These are phyloP conservation scores for Crossocerus cetratus DNA, from an alignment of 2,888 invertebrate genomes.

Conservation along the genomic window DNA sequence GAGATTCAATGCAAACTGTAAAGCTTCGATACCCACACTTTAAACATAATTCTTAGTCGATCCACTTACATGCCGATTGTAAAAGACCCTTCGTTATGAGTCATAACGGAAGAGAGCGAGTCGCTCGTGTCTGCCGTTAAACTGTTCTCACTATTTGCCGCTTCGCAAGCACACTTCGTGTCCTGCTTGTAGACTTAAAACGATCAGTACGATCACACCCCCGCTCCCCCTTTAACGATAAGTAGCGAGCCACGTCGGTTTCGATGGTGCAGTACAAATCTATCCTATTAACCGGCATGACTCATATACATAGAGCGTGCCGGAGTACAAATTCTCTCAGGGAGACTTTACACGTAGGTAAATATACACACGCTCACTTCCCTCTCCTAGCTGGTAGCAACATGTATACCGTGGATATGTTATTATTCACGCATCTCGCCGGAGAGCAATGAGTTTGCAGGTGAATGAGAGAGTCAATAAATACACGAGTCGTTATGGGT, in stretches of 20 bases:
- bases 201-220: too few species aligned
- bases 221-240: conserved; percentile 11
- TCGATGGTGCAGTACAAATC: conserved; percentile 6
- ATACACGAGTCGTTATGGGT: conserved; percentile 34
- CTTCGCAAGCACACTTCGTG: too few species aligned
- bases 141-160: too few species aligned
- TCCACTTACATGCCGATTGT: background rate
- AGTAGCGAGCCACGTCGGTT: conserved; percentile 12
- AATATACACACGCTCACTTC: conserved; percentile 5
- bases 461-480: conserved; percentile 45
- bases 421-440: background rate
- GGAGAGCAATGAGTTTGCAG: conserved; percentile 3
- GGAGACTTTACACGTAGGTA: conserved; percentile 40
- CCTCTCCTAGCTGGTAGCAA: conserved; percentile 11
- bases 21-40: conserved; percentile 30
- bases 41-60: conserved; percentile 11
- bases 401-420: conserved; percentile 9
- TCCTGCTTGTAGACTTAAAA: too few species aligned
- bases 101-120: too few species aligned
- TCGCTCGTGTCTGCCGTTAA: too few species aligned
- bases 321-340: conserved; percentile 57
- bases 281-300: background rate
- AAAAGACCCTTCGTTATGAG: too few species aligned
- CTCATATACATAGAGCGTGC: background rate
- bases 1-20: conserved; percentile 12